Percentiles rank a stretch among this genome's conserved stretches.
These are phyloP conservation scores for Oryzias celebensis DNA, from an alignment of 2,113 vertebrate species.

Conservation along the genomic window DNA sequence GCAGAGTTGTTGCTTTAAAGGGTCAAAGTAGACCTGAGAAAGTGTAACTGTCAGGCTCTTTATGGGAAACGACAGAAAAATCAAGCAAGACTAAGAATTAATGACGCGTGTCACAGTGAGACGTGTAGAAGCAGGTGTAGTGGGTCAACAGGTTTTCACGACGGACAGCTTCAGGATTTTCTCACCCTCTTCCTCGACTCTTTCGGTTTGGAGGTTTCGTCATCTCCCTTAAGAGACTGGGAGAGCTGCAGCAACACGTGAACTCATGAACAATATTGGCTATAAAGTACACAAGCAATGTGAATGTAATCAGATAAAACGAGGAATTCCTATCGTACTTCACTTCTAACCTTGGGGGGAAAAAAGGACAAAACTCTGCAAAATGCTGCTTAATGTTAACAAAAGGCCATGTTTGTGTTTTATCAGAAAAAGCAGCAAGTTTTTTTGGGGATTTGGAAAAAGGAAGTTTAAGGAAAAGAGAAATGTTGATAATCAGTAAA, in stretches of 20 bases:
- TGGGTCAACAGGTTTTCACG: constrained; percentile 63
- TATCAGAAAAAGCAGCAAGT: constrained; percentile 30
- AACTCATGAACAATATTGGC: neutral
- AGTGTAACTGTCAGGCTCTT: neutral
- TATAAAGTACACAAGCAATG: constrained; percentile 26
- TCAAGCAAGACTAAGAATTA: neutral
- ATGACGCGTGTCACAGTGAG: constrained; percentile 19
- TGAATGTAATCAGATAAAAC: constrained; percentile 20
- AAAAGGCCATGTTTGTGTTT: constrained; percentile 52
- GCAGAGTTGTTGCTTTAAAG: neutral
- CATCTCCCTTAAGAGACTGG: neutral
- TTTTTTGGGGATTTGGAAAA: constrained; percentile 37
- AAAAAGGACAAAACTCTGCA: neutral
- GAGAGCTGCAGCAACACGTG: neutral
- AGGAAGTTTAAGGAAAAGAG: constrained; percentile 62
- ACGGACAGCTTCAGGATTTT: constrained; percentile 56
- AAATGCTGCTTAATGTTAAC: constrained; percentile 25
- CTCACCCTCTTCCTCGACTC: constrained; percentile 1
- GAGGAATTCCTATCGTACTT: constrained; percentile 9
- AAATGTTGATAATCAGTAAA: constrained; percentile 40
- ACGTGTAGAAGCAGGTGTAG: constrained; percentile 54
- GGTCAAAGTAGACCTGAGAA: neutral
- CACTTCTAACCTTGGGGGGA: constrained; percentile 16
- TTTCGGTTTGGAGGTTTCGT: too few species aligned
- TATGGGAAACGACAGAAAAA: constrained; percentile 7